Evolutionary conservation across 2,113 vertebrate species (phyloP).

Genomic region (Myotis davidii): DNA sequence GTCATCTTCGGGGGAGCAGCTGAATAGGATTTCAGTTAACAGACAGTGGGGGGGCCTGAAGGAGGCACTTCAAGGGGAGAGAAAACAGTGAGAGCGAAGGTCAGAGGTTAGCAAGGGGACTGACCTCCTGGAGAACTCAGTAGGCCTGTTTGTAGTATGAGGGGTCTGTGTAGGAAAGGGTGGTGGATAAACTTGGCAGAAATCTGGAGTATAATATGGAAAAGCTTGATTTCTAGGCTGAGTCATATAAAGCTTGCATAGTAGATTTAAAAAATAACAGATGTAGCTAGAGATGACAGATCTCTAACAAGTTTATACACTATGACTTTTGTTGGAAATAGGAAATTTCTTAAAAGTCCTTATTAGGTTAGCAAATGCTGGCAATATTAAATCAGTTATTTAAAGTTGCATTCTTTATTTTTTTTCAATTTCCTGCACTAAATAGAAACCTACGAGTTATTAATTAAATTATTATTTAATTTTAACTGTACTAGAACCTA

Average conservation of each 20-base stretch:
- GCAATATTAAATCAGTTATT: neutral
- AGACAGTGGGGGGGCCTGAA: neutral
- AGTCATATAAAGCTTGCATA: neutral
- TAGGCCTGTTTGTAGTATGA: neutral
- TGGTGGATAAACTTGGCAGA: neutral
- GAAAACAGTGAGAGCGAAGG: slow-evolving; percentile 3
- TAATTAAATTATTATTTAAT: slow-evolving; percentile 15
- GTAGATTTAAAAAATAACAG: neutral
- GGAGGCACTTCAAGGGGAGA: neutral
- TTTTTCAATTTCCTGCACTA: neutral
- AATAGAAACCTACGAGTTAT: neutral
- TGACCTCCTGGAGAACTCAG: neutral
- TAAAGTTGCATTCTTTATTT: neutral
- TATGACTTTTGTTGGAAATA: neutral
- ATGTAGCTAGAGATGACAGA: neutral
- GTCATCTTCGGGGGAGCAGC: neutral
- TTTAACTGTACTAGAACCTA: neutral
- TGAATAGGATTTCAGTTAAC: slow-evolving; percentile 33
- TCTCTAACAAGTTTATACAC: neutral
- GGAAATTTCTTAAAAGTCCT: neutral
- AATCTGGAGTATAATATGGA: neutral
- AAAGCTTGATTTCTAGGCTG: neutral
- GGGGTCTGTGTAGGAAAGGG: neutral
- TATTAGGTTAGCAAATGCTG: neutral
- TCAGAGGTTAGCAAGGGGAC: neutral